Conservation (phyloP, 1,140 invertebrate genomes). For the Mizuhopecten yessoensis region DNA sequence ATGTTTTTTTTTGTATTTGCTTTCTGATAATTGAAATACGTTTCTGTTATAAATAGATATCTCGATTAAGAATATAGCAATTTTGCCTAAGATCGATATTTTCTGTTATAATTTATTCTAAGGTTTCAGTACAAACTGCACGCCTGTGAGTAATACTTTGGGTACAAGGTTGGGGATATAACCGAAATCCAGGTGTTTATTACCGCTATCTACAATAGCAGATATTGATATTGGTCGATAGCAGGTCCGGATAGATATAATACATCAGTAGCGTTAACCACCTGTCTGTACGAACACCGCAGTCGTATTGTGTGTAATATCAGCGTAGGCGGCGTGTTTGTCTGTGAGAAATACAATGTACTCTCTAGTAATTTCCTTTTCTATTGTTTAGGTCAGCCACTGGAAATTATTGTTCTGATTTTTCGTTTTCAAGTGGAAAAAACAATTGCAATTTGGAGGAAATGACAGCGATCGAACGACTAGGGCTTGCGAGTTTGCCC, state of each 20-base stretch:
- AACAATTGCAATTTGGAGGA: background rate
- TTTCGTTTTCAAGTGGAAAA: slow-evolving; percentile 37
- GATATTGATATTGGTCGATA: no score
- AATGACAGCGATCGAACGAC: background rate
- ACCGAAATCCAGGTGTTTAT: no score
- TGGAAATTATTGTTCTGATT: slow-evolving; percentile 29
- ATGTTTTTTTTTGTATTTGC: background rate
- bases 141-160: background rate
- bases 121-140: background rate
- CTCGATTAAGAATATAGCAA: no score
- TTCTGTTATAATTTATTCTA: background rate
- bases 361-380: slow-evolving; percentile 25
- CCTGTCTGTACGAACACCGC: background rate
- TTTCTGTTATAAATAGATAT: background rate
- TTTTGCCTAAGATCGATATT: no score
- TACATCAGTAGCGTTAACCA: background rate
- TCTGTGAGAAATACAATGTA: background rate
- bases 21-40: background rate
- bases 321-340: background rate
- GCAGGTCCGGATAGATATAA: background rate
- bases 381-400: slow-evolving; percentile 24
- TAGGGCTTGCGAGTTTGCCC: slow-evolving; percentile 11
- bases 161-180: no score
- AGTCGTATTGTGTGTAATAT: background rate
- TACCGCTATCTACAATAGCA: no score